These are phyloP conservation scores for Oplegnathus fasciatus DNA, from an alignment of 2,113 vertebrate genomes.

Conservation along the genomic window DNA sequence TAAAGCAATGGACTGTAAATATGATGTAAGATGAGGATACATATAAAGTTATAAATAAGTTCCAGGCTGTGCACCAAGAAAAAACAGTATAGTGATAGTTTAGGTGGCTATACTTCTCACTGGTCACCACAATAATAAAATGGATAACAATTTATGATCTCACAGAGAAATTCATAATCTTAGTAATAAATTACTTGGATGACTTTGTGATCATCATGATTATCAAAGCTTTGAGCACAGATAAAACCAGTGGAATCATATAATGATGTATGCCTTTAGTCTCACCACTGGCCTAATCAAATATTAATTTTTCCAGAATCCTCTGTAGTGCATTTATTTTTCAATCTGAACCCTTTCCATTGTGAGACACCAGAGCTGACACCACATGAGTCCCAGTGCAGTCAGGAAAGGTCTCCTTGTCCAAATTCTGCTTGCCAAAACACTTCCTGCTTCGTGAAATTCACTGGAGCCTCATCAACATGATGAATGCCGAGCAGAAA, in stretches of 20 bases:
- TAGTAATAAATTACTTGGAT: not conserved
- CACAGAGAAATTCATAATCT: not conserved
- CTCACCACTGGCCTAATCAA: not conserved
- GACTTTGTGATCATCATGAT: slow-evolving; percentile 1
- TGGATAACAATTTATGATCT: not conserved
- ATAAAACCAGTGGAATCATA: slow-evolving; percentile 7
- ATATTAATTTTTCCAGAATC: not conserved
- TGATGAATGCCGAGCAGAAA: slow-evolving; percentile 44
- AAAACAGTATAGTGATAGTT: not conserved
- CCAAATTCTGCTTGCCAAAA: slow-evolving; percentile 28
- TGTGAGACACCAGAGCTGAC: slow-evolving; percentile 23
- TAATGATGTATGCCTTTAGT: slow-evolving; percentile 15
- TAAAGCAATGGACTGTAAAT: slow-evolving; percentile 28
- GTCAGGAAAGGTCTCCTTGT: slow-evolving; percentile 14
- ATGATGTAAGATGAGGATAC: slow-evolving; percentile 31
- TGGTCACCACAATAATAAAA: slow-evolving; percentile 8
- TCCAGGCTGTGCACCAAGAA: not conserved
- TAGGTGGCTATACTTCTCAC: not conserved
- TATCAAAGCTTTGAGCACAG: slow-evolving; percentile 23
- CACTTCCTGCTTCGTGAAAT: slow-evolving; percentile 31
- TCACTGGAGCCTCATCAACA: slow-evolving; percentile 45
- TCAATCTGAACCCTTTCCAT: slow-evolving; percentile 33
- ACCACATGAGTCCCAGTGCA: not conserved
- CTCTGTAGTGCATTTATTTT: slow-evolving; percentile 40
- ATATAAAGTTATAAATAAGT: slow-evolving; percentile 6